A percentile compares a stretch with the other conserved stretches of the same genome.
phyloP scores from a whole-genome alignment of 2,888 invertebrate species.

The Drosophila monieri region DNA sequence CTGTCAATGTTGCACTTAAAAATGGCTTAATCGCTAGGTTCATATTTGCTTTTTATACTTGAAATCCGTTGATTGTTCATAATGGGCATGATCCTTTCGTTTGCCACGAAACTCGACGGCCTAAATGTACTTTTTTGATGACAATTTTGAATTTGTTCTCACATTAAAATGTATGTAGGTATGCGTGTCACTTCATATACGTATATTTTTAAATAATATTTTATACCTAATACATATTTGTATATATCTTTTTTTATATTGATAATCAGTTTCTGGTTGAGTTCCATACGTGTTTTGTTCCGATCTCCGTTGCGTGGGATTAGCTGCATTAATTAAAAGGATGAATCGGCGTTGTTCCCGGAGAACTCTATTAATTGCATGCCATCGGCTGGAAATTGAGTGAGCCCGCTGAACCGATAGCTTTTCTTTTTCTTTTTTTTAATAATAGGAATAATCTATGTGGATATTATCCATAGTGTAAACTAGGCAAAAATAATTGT shows the following conservation, averaged over 20 bases:
- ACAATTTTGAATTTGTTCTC: slow-evolving; percentile 8
- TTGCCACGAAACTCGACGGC: neutral
- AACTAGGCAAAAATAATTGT: slow-evolving; percentile 36
- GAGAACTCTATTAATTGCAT: slow-evolving; percentile 58
- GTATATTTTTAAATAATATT: slow-evolving; percentile 65
- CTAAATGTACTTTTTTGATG: neutral
- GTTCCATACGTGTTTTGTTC: slow-evolving; percentile 11
- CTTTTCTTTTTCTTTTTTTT: slow-evolving; percentile 5
- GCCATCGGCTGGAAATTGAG: slow-evolving; percentile 21
- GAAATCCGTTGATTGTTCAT: slow-evolving; percentile 68
- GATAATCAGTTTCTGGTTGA: slow-evolving; percentile 57
- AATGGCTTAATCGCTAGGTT: slow-evolving; percentile 63
- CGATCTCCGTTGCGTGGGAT: slow-evolving; percentile 6
- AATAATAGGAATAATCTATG: slow-evolving; percentile 14
- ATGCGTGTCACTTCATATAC: slow-evolving; percentile 18
- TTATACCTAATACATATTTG: slow-evolving; percentile 64
- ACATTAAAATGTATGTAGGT: slow-evolving; percentile 23
- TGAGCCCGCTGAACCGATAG: slow-evolving; percentile 10
- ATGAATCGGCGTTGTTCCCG: slow-evolving; percentile 50
- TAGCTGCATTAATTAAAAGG: slow-evolving; percentile 34
- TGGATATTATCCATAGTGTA: slow-evolving; percentile 12
- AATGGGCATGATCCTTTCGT: slow-evolving; percentile 15
- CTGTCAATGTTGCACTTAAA: slow-evolving; percentile 59
- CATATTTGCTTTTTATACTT: slow-evolving; percentile 53
- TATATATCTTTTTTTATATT: slow-evolving; percentile 52